Evolutionary conservation across 2,113 vertebrate species (phyloP), one percentile per base, ranked within the genome.

Genomic region (Spea bombifrons): DNA sequence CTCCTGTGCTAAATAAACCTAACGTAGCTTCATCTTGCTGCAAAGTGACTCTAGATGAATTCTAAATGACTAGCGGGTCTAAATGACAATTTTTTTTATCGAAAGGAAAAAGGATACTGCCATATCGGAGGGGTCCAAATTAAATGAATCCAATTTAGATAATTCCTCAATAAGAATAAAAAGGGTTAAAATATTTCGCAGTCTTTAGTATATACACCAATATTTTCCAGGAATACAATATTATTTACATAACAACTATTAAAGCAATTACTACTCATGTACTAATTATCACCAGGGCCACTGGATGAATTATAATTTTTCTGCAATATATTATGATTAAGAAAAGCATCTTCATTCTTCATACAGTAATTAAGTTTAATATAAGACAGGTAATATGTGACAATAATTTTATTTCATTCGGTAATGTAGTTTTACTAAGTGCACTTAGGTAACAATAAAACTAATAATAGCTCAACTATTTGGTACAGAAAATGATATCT

Each of bases 261-360:
- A 30, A 30, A 30, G 30, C 30, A 30, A 44, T 16, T 45, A n/a
- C 16, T 16, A 5, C 47, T 63, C 53, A 70, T 57, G 17, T 15
- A 53, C 66, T 45, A 44, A n/a, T 50, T 50, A n/a, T 48, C n/a
- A 5, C 9, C 43, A 49, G 15, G 45, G 65, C 52, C 59, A 64
- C 48, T 5, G 13, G 47, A 43, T 69, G 30, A 10, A 76, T 76
- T 64, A 52, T 8, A 44, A 44, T 50, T 6, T 65, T 50, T 43
- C 17, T 63, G 71, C 49, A 78, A 65, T 72, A 68, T 43, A 71
- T 63, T 78, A 66, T 78, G 66, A 78, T 66, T 78, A 66, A 78
- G 50, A 30, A 30, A 30, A 2, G 30, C 30, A 30, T 30, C 30
- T 3, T 12, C 49, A n/a, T 3, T 65, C 13, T 55, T 70, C 13